Base-by-base conservation (phyloP, 2,113 vertebrate genomes). In the Taurulus bubalis region DNA sequence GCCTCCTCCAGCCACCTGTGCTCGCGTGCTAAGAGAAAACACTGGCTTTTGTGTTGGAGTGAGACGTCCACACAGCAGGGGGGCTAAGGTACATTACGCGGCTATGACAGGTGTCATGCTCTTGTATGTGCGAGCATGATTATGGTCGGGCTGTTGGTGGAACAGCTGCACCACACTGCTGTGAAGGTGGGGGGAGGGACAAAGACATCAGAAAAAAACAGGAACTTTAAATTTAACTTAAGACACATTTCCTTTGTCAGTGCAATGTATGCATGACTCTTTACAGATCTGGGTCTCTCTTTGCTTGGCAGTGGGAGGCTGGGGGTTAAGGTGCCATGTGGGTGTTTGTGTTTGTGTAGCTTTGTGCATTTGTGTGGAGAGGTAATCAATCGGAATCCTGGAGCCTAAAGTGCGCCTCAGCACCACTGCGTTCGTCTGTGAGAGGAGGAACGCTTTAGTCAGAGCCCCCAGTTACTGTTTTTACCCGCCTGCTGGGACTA, bases 1-100 rank as follows among this genome's bases (percentile, higher is more conserved):
- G 79, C 72, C 82, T 86, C 83, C 75, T 90, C 77, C 73, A 79
- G 86, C 91, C 95, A 95, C 94, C 94, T 95, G 95, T 95, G 94
- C 89, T 89, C 80, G 88, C 86, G 47, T n/a, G 84, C 75, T 84
- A 82, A 81, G 90, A 77, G 90, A 90, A 90, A 93, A 94, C 94
- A 94, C 87, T 85, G 76, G 79, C 87, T 91, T 93, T 93, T 94
- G 94, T 95, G 90, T 93, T 87, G 84, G 89, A 90, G 82, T 88
- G 87, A 90, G 91, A 94, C 74, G 28, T 91, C 79, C 79, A n/a
- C 87, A 86, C 86, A 56, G 86, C 85, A 51, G 91, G 91, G 84
- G 16, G 91, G 83, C 51, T 45, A 75, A 90, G 90, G 88, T 92
- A 69, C 80, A 89, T 87, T 83, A 84, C 55, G 84, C 80, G 32